Evolutionary conservation across 1,140 invertebrate genomes (phyloP).

Genomic region (Leucophenga varia): DNA sequence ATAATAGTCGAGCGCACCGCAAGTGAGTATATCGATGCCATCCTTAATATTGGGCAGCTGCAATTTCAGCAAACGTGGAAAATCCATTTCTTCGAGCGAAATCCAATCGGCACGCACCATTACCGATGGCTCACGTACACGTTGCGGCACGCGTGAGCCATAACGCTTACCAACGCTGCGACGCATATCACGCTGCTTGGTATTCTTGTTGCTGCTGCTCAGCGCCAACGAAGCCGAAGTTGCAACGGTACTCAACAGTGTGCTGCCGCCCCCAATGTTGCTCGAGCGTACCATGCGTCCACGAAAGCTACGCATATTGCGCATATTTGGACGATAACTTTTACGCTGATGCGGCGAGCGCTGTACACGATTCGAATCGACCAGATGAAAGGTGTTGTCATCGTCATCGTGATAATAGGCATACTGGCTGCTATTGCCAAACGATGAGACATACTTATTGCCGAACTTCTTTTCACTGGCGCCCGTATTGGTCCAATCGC

Average conservation of each 20-base stretch:
- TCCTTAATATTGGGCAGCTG: conserved; percentile 87
- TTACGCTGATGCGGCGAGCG: conserved; percentile 86
- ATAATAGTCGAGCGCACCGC: conserved; percentile 94
- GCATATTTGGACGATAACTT: conserved; percentile 76
- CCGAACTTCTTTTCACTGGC: conserved; percentile 86
- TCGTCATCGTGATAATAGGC: conserved; percentile 98
- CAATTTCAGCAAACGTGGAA: conserved; percentile 89
- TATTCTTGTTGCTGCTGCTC: conserved; percentile 60
- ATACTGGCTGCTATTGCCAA: conserved; percentile 92
- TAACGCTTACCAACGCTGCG: conserved; percentile 73
- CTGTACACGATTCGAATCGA: conserved; percentile 85
- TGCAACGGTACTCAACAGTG: conserved; percentile 58
- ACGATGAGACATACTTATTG: conserved; percentile 96
- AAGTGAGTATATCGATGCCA: conserved; percentile 75
- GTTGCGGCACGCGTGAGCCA: conserved; percentile 83
- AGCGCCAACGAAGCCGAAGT: too few relatives aligned
- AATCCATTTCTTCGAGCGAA: conserved; percentile 99
- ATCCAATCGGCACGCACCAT: conserved; percentile 94
- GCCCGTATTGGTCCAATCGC: conserved; percentile 91
- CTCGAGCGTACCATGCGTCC: conserved; percentile 73
- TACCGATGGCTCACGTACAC: conserved; percentile 96
- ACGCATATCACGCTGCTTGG: conserved; percentile 59
- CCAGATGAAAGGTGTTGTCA: conserved; percentile 94
- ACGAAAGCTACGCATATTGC: conserved; percentile 66
- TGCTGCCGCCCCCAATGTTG: conserved; percentile 65